Evolutionary conservation across 37 sponge, comb jelly and placozoan genomes (phyloP).

Genomic region (Theonella swinhoei): DNA sequence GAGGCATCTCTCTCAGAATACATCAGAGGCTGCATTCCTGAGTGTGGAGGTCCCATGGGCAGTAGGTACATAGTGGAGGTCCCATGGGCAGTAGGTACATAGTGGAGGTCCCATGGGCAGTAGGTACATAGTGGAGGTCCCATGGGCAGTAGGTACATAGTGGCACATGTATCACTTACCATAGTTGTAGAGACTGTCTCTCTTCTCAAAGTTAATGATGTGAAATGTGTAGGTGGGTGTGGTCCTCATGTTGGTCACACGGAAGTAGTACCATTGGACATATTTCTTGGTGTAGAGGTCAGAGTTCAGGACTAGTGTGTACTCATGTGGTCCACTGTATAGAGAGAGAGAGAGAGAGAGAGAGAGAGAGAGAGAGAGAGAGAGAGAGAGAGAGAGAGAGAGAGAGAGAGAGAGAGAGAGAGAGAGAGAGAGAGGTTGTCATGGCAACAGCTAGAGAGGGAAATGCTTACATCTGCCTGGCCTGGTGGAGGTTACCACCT

Average conservation of each 20-base stretch:
- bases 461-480: slow-evolving; percentile 56
- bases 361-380: too few relatives aligned
- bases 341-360: background rate
- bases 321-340: slow-evolving; percentile 41
- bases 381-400: background rate
- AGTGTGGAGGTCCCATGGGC: background rate
- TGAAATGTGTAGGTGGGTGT: slow-evolving; percentile 77
- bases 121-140: background rate
- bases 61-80: too few relatives aligned
- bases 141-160: background rate
- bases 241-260: slow-evolving; percentile 62
- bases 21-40: slow-evolving; percentile 87
- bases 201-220: slow-evolving; percentile 75
- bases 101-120: too few relatives aligned
- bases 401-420: background rate
- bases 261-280: slow-evolving; percentile 91
- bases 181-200: slow-evolving; percentile 83
- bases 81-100: too few relatives aligned
- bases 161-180: slow-evolving; percentile 49
- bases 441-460: background rate
- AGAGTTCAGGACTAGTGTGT: slow-evolving; percentile 65
- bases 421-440: background rate
- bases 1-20: slow-evolving; percentile 76
- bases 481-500: slow-evolving; percentile 78
- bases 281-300: slow-evolving; percentile 87